A percentile compares a stretch with the other conserved stretches of the same genome.
phyloP scores from a whole-genome alignment of 2,113 vertebrate genomes.

The Clarias macrocephalus region DNA sequence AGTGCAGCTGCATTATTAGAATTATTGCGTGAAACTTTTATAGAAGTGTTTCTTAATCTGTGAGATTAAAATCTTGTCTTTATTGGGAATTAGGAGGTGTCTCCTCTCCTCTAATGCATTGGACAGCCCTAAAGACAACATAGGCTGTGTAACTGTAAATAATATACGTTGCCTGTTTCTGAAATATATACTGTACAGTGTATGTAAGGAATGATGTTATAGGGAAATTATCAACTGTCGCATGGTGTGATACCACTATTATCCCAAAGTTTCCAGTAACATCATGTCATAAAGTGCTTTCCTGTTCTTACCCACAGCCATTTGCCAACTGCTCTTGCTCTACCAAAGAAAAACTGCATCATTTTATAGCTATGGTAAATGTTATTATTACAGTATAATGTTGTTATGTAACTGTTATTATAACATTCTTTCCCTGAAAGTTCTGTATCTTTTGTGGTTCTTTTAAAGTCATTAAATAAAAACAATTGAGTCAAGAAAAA shows the following conservation, averaged over 20 bases:
- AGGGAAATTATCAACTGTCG: not conserved
- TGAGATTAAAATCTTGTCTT: not conserved
- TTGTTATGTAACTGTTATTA: not conserved
- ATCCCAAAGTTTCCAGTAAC: not conserved
- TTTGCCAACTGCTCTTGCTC: not conserved
- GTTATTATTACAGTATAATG: not conserved
- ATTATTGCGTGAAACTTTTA: not conserved
- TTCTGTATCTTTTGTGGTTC: not conserved
- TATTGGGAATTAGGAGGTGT: not conserved
- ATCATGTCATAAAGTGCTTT: not conserved
- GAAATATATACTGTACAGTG: not conserved
- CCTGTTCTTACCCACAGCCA: not conserved
- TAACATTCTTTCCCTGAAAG: not conserved
- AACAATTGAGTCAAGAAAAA: not conserved
- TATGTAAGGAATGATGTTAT: not conserved
- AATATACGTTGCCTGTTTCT: not conserved
- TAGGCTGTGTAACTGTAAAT: slow-evolving; percentile 9
- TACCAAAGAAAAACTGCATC: not conserved
- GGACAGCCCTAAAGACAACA: not conserved
- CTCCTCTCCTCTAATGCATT: not conserved
- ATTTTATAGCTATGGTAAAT: not conserved
- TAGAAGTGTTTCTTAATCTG: not conserved
- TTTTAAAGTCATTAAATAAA: not conserved
- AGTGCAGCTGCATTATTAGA: slow-evolving; percentile 16
- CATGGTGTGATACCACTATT: not conserved